Base-by-base conservation (phyloP, 2,888 invertebrate genomes). In the Pollenia amentaria region DNA sequence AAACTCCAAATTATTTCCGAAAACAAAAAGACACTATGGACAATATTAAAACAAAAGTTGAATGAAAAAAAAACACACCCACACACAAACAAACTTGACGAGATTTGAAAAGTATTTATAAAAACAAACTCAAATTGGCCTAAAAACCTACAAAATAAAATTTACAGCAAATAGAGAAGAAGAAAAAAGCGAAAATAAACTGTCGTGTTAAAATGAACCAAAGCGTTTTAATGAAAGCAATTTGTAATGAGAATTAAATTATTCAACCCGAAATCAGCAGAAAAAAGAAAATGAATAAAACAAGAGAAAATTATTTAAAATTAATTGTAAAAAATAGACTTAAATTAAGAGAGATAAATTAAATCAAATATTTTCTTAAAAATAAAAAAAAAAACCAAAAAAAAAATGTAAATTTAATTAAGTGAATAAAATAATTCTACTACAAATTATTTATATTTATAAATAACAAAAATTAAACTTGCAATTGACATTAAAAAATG, bases 341-440 rank as follows among this genome's bases (percentile, higher is more conserved):
- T 57, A 64, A 76, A 53, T 46, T 64, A 81, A 77, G 60, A 81
- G 76, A 85, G 80, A 77, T 64, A 72, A 85, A 77, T 65, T 64
- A 73, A 87, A 84, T 80, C 42, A 80, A 85, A 73, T 69, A 87
- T 85, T 83, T 88, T 85, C 85, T 84, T 86, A 88, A 81, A 88
- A 86, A 88, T 46, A 85, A 65, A 62, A 89, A 85, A 85, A 83
- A 88, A 87, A 67, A 62, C 44, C n/a, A 69, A 67, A 72, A 21
- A 29, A 55, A 72, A 77, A 65, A 57, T 85, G 64, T 75, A 84
- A 16, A 85, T 84, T 86, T 78, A 81, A 89, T 89, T 87, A 88
- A 82, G 81, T 69, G 84, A 86, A 76, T 42, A 64, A 55, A 88
- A 87, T 55, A 62, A 78, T 81, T 78, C 86, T 69, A 40, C 83